Evolutionary conservation across 2,888 invertebrate genomes (phyloP), one percentile per base, ranked within the genome.

Genomic region (Anticlea derivata): DNA sequence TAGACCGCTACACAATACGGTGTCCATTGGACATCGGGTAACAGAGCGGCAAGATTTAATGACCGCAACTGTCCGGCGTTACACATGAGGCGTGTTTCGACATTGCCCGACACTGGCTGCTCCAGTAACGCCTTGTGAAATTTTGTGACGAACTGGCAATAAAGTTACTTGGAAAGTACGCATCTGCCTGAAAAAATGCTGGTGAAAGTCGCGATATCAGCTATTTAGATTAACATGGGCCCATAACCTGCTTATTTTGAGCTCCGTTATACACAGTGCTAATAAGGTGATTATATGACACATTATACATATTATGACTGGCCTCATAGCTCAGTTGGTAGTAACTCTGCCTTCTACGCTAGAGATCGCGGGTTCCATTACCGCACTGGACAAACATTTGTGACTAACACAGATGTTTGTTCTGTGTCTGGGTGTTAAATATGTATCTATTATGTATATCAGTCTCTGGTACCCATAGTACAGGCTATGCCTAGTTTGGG

Each of bases 31-130:
- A 76, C 83, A 80, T 65, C 67, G 76, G 65, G 78, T 86, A 88
- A 83, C 87, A 87, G 89, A 90, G 85, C 89, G 88, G 87, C 86
- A 88, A 86, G 79, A 82, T 83, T 86, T 88, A 88, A 87, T 79
- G 86, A 83, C 84, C 81, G 80, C 72, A 75, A 80, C 78, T 83
- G 80, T 80, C 78, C 79, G 75, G 70, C 72, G 72, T 81, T 78
- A 78, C 78, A 75, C 71, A 75, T 68, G 70, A 69, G 73, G 68
- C 65, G 68, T 61, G 73, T 84, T 83, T 84, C 85, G 80, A 79
- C 85, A 85, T 73, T 54, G 50, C 51, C 56, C 41, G 59, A 46
- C 55, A 54, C 51, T 52, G 38, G 44, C 2, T 51, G 55, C 54
- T 51, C 56, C 47, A 56, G 51, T 48, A 60, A 58, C 35, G 43